These are phyloP conservation scores for Ophioninae sp. DNA, from an alignment of 2,888 invertebrate species.

Conservation along the genomic window DNA sequence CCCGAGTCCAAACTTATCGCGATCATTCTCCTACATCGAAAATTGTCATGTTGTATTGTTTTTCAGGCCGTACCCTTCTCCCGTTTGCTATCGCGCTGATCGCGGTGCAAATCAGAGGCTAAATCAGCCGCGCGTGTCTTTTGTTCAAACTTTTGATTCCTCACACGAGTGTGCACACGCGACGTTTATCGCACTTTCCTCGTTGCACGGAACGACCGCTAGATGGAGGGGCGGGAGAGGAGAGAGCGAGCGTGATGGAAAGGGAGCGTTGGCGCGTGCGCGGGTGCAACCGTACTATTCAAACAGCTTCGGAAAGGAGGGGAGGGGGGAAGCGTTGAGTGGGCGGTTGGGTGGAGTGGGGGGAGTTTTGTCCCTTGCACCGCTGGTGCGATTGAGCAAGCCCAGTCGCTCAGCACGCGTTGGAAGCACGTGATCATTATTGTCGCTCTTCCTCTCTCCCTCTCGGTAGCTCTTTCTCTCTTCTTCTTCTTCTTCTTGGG, in stretches of 20 bases:
- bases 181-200: background rate
- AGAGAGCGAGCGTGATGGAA: background rate
- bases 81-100: background rate
- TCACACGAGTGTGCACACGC: background rate
- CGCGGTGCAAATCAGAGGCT: background rate
- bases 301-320: no score
- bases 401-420: background rate
- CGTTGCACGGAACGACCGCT: background rate
- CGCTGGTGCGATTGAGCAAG: background rate
- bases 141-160: background rate
- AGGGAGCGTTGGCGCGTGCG: background rate
- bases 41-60: background rate
- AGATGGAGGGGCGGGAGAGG: background rate
- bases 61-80: background rate
- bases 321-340: background rate
- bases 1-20: background rate
- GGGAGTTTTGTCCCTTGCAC: background rate
- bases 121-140: background rate
- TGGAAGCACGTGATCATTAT: background rate
- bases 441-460: background rate
- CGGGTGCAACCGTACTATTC: background rate
- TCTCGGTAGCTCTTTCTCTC: no score
- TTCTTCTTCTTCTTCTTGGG: no score
- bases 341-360: background rate
- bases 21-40: background rate